Percentiles rank a stretch among this genome's conserved stretches.
These are phyloP conservation scores for Thalassarche chlororhynchos DNA, from an alignment of 2,113 vertebrate species.

Conservation along the genomic window DNA sequence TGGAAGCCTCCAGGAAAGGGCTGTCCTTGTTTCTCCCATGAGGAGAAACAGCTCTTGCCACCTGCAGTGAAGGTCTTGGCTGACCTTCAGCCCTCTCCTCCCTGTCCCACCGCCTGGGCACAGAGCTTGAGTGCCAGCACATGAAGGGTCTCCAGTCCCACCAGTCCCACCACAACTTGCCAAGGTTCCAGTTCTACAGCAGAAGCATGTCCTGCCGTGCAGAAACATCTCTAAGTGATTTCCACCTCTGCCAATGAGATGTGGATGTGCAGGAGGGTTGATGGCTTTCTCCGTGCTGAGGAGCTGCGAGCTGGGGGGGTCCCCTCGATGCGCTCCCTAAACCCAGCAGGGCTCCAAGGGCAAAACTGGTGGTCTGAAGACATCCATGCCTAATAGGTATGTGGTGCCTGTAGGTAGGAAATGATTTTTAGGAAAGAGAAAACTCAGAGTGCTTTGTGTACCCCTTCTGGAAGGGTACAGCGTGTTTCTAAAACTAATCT, in stretches of 20 bases:
- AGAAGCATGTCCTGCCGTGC: not conserved
- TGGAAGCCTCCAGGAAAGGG: not conserved
- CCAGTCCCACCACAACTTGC: not conserved
- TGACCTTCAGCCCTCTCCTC: not conserved
- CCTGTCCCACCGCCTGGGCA: not conserved
- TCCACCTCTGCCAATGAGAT: not conserved
- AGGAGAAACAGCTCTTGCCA: not conserved
- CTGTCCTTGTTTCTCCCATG: not conserved
- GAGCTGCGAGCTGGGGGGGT: not conserved
- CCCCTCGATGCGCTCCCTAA: not conserved
- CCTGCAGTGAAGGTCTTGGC: not conserved
- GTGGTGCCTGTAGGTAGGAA: not conserved
- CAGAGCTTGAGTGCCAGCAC: not conserved
- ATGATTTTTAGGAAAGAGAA: not conserved
- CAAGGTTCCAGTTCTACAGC: not conserved
- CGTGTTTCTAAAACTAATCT: not conserved
- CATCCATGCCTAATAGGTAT: not conserved
- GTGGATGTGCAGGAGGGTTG: not conserved
- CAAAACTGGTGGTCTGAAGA: not conserved
- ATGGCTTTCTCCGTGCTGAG: fast-evolving
- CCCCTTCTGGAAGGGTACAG: not conserved
- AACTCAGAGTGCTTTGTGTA: not conserved
- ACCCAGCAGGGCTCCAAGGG: not conserved
- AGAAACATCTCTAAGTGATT: not conserved
- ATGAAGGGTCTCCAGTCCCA: fast-evolving